A percentile compares a stretch with the other conserved stretches of the same genome.
Evolutionary conservation across 2,888 invertebrate species (phyloP).

Genomic region (Ormia ochracea): DNA sequence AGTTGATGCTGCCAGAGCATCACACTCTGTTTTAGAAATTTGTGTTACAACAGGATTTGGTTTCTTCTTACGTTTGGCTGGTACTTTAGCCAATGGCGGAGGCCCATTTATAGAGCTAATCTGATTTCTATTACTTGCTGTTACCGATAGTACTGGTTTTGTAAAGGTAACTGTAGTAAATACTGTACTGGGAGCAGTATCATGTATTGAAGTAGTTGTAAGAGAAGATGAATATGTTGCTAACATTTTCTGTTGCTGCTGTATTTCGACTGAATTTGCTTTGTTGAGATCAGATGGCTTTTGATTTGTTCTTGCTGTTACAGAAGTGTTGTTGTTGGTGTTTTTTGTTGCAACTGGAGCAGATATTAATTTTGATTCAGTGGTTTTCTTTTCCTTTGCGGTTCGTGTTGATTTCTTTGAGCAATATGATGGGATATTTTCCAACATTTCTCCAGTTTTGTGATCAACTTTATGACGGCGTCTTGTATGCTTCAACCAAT

Average conservation of each 20-base stretch:
- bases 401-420: slow-evolving; percentile 72
- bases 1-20: background rate
- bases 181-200: slow-evolving; percentile 16
- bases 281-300: slow-evolving; percentile 57
- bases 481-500: slow-evolving; percentile 80
- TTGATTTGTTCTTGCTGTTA: slow-evolving; percentile 31
- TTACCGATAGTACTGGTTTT: slow-evolving; percentile 19
- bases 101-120: slow-evolving; percentile 20
- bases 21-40: slow-evolving; percentile 9
- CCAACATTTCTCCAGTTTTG: slow-evolving; percentile 75
- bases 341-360: background rate
- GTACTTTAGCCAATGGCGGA: slow-evolving; percentile 49
- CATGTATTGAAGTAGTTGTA: slow-evolving; percentile 13
- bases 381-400: slow-evolving; percentile 62
- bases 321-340: background rate
- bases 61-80: slow-evolving; percentile 57
- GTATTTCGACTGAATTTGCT: slow-evolving; percentile 44
- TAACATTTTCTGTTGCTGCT: slow-evolving; percentile 22
- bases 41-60: slow-evolving; percentile 12
- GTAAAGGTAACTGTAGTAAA: slow-evolving; percentile 34
- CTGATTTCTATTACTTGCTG: background rate
- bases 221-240: slow-evolving; percentile 27
- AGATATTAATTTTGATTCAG: slow-evolving; percentile 60
- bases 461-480: slow-evolving; percentile 79
- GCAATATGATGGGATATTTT: slow-evolving; percentile 76